Evolutionary conservation across 2,888 invertebrate genomes (phyloP).

Genomic region (Congeria kusceri): DNA sequence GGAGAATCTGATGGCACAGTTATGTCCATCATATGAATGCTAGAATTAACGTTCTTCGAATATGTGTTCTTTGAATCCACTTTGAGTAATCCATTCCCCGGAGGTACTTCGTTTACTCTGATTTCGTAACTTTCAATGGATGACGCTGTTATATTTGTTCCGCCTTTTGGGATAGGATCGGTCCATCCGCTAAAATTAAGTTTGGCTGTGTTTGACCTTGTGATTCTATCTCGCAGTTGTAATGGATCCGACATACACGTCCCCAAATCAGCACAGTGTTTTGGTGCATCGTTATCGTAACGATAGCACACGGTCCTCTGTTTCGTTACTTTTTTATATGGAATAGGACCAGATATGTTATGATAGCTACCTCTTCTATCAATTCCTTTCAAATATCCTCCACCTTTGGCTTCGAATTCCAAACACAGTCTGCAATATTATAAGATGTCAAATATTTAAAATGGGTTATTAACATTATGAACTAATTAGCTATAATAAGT

Average conservation of each 20-base stretch:
- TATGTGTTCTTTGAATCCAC: slow-evolving; percentile 3
- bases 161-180: slow-evolving; percentile 25
- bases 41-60: background rate
- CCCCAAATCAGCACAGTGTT: slow-evolving; percentile 7
- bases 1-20: slow-evolving; percentile 11
- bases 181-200: slow-evolving; percentile 17
- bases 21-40: background rate
- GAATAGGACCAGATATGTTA: background rate
- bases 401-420: slow-evolving; percentile 25
- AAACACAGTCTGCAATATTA: slow-evolving; percentile 30
- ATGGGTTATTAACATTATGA: too few species aligned
- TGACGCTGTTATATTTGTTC: background rate
- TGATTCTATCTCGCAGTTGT: background rate
- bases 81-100: background rate
- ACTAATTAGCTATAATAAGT: too few species aligned
- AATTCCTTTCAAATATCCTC: slow-evolving; percentile 28
- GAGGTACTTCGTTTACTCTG: slow-evolving; percentile 13
- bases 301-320: slow-evolving; percentile 6
- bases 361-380: slow-evolving; percentile 1
- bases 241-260: slow-evolving; percentile 10
- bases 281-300: slow-evolving; percentile 15
- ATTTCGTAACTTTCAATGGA: slow-evolving; percentile 25
- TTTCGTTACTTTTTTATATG: slow-evolving; percentile 21
- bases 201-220: background rate
- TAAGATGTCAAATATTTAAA: background rate